phyloP scores from a whole-genome alignment of 2,113 vertebrate species.

The Gopherus evgoodei region DNA sequence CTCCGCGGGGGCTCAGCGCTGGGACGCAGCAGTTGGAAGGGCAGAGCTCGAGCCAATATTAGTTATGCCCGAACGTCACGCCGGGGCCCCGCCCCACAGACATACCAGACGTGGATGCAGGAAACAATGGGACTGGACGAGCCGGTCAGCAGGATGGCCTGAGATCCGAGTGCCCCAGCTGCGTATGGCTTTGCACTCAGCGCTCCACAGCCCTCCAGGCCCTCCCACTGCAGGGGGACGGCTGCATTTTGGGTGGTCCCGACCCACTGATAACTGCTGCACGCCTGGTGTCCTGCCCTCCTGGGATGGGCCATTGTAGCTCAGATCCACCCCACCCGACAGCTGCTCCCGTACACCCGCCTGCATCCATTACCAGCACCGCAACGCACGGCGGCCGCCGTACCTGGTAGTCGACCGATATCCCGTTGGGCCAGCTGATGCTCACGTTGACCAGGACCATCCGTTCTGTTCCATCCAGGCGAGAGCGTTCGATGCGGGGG shows the following conservation, averaged over 20 bases:
- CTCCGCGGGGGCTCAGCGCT: not conserved
- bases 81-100: not conserved
- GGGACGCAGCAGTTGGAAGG: not conserved
- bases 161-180: not conserved
- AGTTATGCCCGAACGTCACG: too few species aligned
- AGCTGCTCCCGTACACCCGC: too few species aligned
- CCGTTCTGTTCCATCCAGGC: slow-evolving; percentile 89
- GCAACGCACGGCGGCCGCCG: fast-evolving
- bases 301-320: not conserved
- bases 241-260: too few species aligned
- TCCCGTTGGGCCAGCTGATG: slow-evolving; percentile 98
- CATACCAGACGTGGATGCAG: not conserved
- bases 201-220: too few species aligned
- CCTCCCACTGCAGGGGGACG: not conserved
- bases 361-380: not conserved
- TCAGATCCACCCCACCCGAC: not conserved
- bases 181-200: not conserved
- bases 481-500: slow-evolving; percentile 93
- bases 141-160: not conserved
- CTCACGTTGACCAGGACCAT: slow-evolving; percentile 91
- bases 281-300: not conserved
- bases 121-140: not conserved
- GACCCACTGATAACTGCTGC: too few species aligned
- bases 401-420: slow-evolving; percentile 96
- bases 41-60: not conserved